Evolutionary conservation across 2,797 vertebrate genomes (phyloP), one percentile per base, ranked within the genome.

Genomic region (Enteromius treurensis): DNA sequence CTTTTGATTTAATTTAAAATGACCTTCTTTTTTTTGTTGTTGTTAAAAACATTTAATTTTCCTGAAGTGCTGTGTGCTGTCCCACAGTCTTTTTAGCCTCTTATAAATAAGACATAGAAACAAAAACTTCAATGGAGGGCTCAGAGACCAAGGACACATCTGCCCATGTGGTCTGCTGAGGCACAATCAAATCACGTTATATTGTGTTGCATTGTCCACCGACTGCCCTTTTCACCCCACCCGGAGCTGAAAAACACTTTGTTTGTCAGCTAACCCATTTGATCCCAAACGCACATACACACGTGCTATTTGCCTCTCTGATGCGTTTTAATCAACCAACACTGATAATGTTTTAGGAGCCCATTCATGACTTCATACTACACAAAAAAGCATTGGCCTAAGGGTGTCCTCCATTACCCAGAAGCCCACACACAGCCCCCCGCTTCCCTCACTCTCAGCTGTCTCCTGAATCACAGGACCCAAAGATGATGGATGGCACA

Each of bases 401-500:
- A 82, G 11, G 34, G 80, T 67, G 58, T 45, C 7, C 32, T n/a
- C 26, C 76, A 53, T 69, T 79, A 71, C 32, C 29, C 69, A 67
- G 37, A 60, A 62, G 60, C 62, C 74, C 65, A 21, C 32, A 68
- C 83, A 45, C 75, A 34, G n/a, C 19, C 53, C 86, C 83, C 34
- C 47, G 2, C 78, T 42, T 17, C 71, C 89, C 78, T 88, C 71
- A 23, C 60, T 15, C 78, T 90, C 88, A 89, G 83, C 89, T 91
- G 89, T 90, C 84, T 80, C 80, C 74, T 37, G 19, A 86, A 86
- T 89, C 87, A 90, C 40, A 88, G 83, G 82, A 90, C 75, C 77
- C 80, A 83, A 79, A 88, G 89, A 69, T 90, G 80, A 91, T 86
- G 82, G 92, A 90, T 88, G 89, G 80, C 82, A 90, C 85, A 86